phyloP scores from a whole-genome alignment of 2,113 vertebrate genomes.

The Phylloscopus trochilus region DNA sequence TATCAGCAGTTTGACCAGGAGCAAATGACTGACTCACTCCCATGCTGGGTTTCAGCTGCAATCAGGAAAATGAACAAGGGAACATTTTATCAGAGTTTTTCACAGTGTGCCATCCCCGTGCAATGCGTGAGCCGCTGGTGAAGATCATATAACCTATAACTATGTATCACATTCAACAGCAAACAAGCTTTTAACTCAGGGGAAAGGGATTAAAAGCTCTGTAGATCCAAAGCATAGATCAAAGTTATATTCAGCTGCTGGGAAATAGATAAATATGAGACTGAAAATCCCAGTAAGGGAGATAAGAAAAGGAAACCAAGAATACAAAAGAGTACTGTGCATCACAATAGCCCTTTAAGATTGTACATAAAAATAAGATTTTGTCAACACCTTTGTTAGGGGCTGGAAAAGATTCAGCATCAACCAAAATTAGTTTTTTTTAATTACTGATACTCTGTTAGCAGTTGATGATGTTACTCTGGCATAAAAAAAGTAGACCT shows the following conservation, averaged over 20 bases:
- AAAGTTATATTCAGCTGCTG: constrained; percentile 25
- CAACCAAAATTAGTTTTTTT: not conserved
- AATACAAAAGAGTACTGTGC: constrained; percentile 27
- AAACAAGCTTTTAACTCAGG: constrained; percentile 40
- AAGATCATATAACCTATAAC: constrained; percentile 17
- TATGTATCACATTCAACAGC: not conserved
- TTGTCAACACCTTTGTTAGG: not conserved
- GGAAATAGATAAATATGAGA: constrained; percentile 40
- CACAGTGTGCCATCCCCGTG: not conserved
- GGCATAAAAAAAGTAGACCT: not conserved
- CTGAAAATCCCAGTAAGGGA: constrained; percentile 1
- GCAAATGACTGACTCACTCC: not conserved
- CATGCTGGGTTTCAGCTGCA: not conserved
- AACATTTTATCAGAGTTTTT: constrained; percentile 18
- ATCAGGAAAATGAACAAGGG: constrained; percentile 5
- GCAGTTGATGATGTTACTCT: not conserved
- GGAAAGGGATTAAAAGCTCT: constrained; percentile 4
- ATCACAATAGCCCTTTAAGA: constrained; percentile 1
- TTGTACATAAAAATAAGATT: not conserved
- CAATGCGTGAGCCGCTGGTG: not conserved
- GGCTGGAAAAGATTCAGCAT: not conserved
- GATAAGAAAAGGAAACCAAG: constrained; percentile 18
- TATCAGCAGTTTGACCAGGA: not conserved
- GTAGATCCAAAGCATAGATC: constrained; percentile 16
- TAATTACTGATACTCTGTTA: not conserved